Percentiles rank a stretch among this genome's conserved stretches.
These are phyloP conservation scores for Albula goreensis DNA, from an alignment of 2,113 vertebrate species.

Conservation along the genomic window DNA sequence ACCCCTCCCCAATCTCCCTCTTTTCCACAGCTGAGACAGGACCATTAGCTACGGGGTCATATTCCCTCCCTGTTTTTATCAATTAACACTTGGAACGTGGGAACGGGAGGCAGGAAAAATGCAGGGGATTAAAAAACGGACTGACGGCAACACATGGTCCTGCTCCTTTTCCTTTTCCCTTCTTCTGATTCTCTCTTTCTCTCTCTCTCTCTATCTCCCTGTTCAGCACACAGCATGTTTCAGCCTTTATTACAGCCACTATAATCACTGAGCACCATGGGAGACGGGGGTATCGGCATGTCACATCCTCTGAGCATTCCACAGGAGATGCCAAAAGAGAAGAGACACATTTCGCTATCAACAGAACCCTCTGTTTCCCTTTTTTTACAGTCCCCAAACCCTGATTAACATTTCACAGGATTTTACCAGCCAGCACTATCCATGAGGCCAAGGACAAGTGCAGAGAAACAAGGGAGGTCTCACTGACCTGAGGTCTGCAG, in stretches of 20 bases:
- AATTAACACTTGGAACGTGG: slow-evolving; percentile 77
- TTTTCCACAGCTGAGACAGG: slow-evolving; percentile 44
- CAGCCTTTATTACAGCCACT: background rate
- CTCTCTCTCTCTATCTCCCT: slow-evolving; percentile 34
- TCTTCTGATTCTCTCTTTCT: slow-evolving; percentile 30
- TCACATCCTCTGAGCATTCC: slow-evolving; percentile 15
- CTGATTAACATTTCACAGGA: background rate
- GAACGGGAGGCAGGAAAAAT: slow-evolving; percentile 69
- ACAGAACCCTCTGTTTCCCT: slow-evolving; percentile 3
- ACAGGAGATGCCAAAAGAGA: background rate
- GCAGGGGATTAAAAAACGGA: slow-evolving; percentile 69
- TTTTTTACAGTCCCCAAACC: background rate
- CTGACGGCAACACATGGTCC: slow-evolving; percentile 71
- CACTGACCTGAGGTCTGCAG: background rate
- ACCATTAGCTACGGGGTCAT: slow-evolving; percentile 65
- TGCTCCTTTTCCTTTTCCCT: slow-evolving; percentile 34
- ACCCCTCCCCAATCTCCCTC: slow-evolving; percentile 24
- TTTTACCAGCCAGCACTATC: background rate
- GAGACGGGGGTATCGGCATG: background rate
- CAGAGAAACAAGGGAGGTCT: background rate
- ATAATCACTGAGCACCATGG: background rate
- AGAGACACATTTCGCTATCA: background rate
- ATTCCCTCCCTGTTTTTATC: slow-evolving; percentile 70
- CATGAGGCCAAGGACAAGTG: background rate
- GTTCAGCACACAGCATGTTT: slow-evolving; percentile 3